Evolutionary conservation across 2,888 invertebrate species (phyloP).

Genomic region (Machimus atricapillus): DNA sequence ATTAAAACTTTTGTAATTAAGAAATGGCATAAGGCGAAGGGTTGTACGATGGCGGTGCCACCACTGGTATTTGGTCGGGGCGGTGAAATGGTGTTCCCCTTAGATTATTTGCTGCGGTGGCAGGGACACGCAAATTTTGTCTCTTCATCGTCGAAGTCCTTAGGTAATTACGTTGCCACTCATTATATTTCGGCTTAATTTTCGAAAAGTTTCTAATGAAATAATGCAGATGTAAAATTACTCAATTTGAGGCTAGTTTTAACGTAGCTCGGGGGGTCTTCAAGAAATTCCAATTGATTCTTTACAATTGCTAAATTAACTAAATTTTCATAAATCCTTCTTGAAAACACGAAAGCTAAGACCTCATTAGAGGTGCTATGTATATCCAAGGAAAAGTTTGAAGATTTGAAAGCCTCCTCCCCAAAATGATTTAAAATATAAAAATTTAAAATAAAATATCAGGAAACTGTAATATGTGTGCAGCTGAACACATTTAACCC

Average conservation of each 20-base stretch:
- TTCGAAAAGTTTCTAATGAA: not conserved
- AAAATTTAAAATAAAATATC: too few relatives aligned
- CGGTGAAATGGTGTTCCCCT: not conserved
- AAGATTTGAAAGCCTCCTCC: too few relatives aligned
- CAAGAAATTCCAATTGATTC: not conserved
- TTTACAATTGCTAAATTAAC: not conserved
- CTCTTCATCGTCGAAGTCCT: not conserved
- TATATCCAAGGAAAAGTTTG: too few relatives aligned
- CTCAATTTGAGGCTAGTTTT: not conserved
- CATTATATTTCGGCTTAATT: constrained; percentile 7
- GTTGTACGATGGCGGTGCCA: not conserved
- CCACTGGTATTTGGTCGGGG: not conserved
- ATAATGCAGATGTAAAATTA: constrained; percentile 6
- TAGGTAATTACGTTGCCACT: constrained; percentile 4
- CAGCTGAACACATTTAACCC: too few relatives aligned
- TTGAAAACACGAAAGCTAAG: too few relatives aligned
- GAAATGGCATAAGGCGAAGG: constrained; percentile 23
- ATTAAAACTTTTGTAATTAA: constrained; percentile 35
- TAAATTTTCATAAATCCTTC: too few relatives aligned
- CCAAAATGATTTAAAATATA: too few relatives aligned
- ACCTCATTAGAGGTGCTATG: too few relatives aligned
- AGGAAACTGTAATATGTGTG: too few relatives aligned
- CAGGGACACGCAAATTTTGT: not conserved
- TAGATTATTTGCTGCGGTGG: constrained; percentile 11
- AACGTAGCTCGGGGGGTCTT: not conserved